A percentile compares a stretch with the other conserved stretches of the same genome.
Evolutionary conservation across 2,797 vertebrate genomes (phyloP).

Genomic region (Gadopsis marmoratus): DNA sequence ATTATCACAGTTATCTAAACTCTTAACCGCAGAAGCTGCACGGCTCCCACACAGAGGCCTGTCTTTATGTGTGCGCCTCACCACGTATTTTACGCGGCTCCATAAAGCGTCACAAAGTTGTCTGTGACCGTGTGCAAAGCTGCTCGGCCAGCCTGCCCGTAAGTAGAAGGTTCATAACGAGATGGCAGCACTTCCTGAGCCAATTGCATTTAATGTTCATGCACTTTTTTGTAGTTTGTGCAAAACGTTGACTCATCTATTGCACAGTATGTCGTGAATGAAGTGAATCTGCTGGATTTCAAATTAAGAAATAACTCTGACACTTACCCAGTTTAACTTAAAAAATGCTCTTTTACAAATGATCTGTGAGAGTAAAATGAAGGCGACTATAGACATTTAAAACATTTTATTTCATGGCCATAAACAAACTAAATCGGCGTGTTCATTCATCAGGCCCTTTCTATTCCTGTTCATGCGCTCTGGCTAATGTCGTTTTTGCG

Average conservation of each 20-base stretch:
- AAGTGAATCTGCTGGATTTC: background rate
- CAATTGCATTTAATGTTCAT: background rate
- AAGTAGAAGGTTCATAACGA: slow-evolving; percentile 1
- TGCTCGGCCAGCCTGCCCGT: background rate
- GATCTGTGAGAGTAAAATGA: background rate
- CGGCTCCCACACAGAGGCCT: slow-evolving; percentile 19
- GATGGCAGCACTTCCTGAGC: background rate
- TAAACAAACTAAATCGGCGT: background rate
- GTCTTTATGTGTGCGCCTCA: slow-evolving; percentile 22
- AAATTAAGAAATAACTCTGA: background rate
- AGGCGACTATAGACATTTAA: background rate
- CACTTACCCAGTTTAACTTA: background rate
- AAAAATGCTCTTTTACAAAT: background rate
- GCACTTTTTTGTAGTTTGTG: background rate
- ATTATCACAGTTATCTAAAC: slow-evolving; percentile 26
- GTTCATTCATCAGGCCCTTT: background rate
- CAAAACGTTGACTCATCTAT: background rate
- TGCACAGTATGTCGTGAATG: background rate
- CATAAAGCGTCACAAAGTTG: slow-evolving; percentile 36
- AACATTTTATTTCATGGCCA: background rate
- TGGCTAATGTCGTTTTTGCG: slow-evolving; percentile 5
- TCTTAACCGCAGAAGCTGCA: slow-evolving; percentile 28
- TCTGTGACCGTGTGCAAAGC: slow-evolving; percentile 57
- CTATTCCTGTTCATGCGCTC: background rate
- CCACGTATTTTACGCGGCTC: slow-evolving; percentile 37